Evolutionary conservation across 2,888 invertebrate genomes (phyloP).

Genomic region (Himalopsyche japonica): DNA sequence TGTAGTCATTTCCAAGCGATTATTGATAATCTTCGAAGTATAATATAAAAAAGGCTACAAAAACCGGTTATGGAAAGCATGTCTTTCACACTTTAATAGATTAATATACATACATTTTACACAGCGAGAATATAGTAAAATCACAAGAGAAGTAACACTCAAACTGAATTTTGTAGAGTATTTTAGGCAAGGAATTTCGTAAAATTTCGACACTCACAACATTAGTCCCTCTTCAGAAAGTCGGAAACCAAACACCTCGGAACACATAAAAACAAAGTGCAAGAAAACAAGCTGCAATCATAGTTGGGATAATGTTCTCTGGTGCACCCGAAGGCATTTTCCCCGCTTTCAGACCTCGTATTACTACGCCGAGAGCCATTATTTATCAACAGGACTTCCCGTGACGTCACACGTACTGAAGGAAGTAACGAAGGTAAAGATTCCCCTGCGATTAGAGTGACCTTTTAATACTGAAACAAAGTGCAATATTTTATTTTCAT

Average conservation of each 20-base stretch:
- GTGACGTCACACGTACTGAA: background rate
- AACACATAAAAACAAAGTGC: background rate
- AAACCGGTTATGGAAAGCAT: no score
- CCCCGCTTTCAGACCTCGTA: background rate
- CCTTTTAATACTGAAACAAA: constrained; percentile 28
- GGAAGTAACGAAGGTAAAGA: constrained; percentile 7
- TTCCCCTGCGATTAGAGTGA: constrained; percentile 19
- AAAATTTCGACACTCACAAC: no score
- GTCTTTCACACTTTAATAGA: no score
- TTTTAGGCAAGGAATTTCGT: no score
- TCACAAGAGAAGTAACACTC: no score
- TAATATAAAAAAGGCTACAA: no score
- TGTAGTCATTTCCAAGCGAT: no score
- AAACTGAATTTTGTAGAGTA: no score
- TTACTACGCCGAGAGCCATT: background rate
- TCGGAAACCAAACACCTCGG: background rate
- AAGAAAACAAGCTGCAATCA: background rate
- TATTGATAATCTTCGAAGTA: no score
- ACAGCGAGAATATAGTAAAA: no score
- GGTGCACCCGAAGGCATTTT: background rate
- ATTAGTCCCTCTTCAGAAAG: no score
- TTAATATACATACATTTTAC: no score
- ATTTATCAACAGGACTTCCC: constrained; percentile 15
- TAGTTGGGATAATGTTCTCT: background rate
- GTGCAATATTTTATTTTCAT: background rate